phyloP scores from a whole-genome alignment of 2,888 invertebrate species.

The Athalia rosae region DNA sequence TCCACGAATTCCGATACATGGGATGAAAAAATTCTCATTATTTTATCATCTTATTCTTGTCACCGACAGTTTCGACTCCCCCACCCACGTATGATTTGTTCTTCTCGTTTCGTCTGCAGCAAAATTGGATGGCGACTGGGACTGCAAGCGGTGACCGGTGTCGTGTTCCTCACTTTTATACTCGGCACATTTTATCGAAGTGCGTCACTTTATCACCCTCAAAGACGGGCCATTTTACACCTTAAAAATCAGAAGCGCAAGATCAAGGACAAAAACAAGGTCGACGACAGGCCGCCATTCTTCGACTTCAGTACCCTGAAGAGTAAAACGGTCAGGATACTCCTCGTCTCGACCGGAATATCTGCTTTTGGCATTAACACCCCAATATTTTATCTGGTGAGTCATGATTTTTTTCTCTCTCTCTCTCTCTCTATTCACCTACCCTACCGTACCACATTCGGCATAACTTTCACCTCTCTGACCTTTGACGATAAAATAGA shows the following conservation, averaged over 20 bases:
- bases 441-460: neutral
- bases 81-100: neutral
- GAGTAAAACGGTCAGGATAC: slow-evolving; percentile 89
- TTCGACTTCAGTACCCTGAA: slow-evolving; percentile 90
- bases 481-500: neutral
- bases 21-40: neutral
- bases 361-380: slow-evolving; percentile 90
- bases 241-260: slow-evolving; percentile 91
- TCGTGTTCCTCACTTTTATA: slow-evolving; percentile 88
- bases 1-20: neutral
- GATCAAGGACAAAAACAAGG: slow-evolving; percentile 86
- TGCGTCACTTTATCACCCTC: slow-evolving; percentile 91
- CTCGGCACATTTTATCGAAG: slow-evolving; percentile 92
- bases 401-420: slow-evolving; percentile 48
- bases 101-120: slow-evolving; percentile 74
- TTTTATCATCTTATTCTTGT: neutral
- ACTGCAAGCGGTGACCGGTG: slow-evolving; percentile 89
- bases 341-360: slow-evolving; percentile 87
- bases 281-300: slow-evolving; percentile 88
- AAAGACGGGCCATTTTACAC: slow-evolving; percentile 89
- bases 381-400: slow-evolving; percentile 87
- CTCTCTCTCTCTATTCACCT: neutral
- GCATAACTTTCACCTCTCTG: neutral
- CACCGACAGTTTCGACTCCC: neutral
- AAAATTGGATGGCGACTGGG: slow-evolving; percentile 89